Evolutionary conservation across 1,140 invertebrate species (phyloP).

Genomic region (Aphelenchoides besseyi): DNA sequence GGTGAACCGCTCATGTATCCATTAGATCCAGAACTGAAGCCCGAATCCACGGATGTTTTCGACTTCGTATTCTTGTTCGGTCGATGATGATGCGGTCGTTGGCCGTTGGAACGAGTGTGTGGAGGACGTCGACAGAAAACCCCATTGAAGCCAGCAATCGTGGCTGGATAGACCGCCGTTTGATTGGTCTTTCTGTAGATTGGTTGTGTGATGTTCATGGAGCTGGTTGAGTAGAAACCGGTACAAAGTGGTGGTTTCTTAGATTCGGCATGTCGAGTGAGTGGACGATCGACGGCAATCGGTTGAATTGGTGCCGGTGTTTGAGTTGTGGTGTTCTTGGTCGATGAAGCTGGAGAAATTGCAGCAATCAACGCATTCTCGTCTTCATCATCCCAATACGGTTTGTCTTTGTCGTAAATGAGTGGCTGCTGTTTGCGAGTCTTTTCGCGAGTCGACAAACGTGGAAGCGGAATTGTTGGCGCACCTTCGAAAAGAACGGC

Average conservation of each 20-base stretch:
- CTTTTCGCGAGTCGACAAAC: not conserved
- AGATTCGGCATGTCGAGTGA: no score
- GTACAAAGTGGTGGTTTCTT: not conserved
- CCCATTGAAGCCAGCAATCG: conserved; percentile 8
- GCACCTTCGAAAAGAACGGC: conserved; percentile 41
- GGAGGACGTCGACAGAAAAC: not conserved
- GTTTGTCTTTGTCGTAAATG: not conserved
- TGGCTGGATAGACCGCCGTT: conserved; percentile 9
- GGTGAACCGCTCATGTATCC: conserved; percentile 27
- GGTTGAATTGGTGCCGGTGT: not conserved
- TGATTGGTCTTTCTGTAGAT: not conserved
- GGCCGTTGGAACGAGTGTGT: conserved; percentile 8
- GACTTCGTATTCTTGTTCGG: not conserved
- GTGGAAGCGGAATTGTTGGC: conserved; percentile 33
- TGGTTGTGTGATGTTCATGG: not conserved
- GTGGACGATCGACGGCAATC: not conserved
- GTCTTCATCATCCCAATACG: conserved; percentile 1
- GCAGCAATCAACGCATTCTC: not conserved
- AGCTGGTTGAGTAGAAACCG: conserved; percentile 1
- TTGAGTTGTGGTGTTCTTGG: not conserved
- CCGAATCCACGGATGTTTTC: conserved; percentile 32
- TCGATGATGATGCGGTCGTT: not conserved
- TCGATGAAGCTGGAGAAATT: not conserved
- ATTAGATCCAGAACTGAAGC: conserved; percentile 44
- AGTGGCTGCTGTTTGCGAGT: not conserved